Evolutionary conservation across 2,113 vertebrate species (phyloP), one percentile per base, ranked within the genome.

Genomic region (Oceanodroma tethys): DNA sequence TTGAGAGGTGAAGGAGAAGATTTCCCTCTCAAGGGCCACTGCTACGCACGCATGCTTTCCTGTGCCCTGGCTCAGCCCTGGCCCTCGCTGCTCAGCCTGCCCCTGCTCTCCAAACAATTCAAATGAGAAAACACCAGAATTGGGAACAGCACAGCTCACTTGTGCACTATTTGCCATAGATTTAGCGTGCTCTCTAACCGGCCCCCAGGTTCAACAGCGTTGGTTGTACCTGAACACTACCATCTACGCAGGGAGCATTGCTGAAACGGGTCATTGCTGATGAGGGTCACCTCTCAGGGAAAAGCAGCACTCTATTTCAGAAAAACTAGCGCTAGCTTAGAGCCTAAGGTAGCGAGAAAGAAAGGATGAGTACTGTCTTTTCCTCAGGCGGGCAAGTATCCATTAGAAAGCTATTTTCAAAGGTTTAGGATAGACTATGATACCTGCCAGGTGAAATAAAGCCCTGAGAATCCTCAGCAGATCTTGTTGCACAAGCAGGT

Each of bases 81-180:
- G 36, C 36, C 32, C 81, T 48, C 1, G 4, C 4, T 20, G 23
- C 23, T 85, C 71, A 30, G 34, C 27, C 74, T 90, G 66, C 62
- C 47, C 47, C 38, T 58, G 62, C n/a, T 59, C 66, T 74, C 50
- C 42, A 30, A 58, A 60, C 55, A 27, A 47, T 16, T 36, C 48
- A 22, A 75, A 79, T 1, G 4, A 76, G 62, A 38, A 82, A 80
- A 72, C 0, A 0, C 11, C 67, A 53, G 50, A 22, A 43, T 0
- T 3, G 0, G 52, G 45, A 71, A 30, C 11, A 30, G 89, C 59
- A 34, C 45, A 32, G 47, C 59, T 81, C 53, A 23, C 45, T 38
- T 10, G 40, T 5, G 25, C 3, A 0, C 38, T 43, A 4, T 32
- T 58, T 66, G 52, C 60, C 42, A 25, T 1, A 21, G 68, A 42